A percentile compares a stretch with the other conserved stretches of the same genome.
Evolutionary conservation across 2,797 vertebrate species (phyloP).

Genomic region (Acomys russatus): DNA sequence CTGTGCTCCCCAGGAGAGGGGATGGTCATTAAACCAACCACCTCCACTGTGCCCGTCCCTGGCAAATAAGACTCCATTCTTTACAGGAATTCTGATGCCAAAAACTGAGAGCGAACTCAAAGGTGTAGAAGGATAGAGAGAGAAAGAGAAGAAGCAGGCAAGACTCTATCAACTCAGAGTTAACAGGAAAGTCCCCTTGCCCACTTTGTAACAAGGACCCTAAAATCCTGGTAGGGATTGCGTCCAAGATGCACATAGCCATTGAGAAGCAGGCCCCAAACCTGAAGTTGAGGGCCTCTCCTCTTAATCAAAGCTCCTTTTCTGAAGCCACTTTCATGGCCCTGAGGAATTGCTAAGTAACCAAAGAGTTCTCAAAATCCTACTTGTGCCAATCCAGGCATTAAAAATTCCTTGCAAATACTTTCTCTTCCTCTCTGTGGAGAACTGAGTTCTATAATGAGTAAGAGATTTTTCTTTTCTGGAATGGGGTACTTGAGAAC

Average conservation of each 20-base stretch:
- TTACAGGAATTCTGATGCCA: neutral
- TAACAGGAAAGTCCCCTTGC: conserved; percentile 17
- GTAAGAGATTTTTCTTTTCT: conserved; percentile 35
- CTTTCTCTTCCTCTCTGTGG: conserved; percentile 4
- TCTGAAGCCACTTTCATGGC: conserved; percentile 41
- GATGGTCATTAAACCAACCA: conserved; percentile 62
- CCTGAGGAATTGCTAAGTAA: conserved; percentile 35
- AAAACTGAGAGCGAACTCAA: neutral
- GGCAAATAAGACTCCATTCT: conserved; percentile 63
- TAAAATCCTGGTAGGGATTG: neutral
- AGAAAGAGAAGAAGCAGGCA: neutral
- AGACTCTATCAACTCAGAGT: neutral
- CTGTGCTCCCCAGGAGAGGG: conserved; percentile 15
- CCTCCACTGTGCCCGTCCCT: conserved; percentile 39
- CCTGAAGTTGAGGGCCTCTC: neutral
- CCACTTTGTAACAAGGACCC: neutral
- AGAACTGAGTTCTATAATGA: conserved; percentile 10
- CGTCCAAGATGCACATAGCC: neutral
- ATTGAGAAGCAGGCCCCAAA: neutral
- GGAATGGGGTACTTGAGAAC: neutral
- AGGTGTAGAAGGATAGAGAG: neutral
- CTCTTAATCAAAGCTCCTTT: neutral
- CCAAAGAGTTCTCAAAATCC: neutral
- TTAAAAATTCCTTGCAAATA: conserved; percentile 35
- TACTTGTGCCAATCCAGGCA: neutral